Conservation (phyloP, 1,140 invertebrate species). For the Neelides sp. region DNA sequence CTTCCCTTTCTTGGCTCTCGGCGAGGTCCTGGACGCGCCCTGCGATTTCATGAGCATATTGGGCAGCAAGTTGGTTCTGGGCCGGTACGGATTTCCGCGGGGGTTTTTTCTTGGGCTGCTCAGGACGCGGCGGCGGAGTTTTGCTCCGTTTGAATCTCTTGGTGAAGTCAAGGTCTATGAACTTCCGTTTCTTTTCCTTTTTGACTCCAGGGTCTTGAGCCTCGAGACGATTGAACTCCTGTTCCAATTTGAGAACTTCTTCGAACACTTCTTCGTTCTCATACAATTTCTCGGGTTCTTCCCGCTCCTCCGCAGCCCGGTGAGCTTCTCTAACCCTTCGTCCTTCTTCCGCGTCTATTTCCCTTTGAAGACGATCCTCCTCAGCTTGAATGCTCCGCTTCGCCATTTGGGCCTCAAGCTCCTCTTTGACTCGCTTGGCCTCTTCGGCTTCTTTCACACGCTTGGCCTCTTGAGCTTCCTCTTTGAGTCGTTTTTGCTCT, state of each 20-base stretch:
- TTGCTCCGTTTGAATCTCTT: constrained; percentile 22
- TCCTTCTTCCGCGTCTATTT: too few species aligned
- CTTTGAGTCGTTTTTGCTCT: constrained; percentile 7
- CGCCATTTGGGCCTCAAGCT: too few species aligned
- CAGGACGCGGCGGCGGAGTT: constrained; percentile 21
- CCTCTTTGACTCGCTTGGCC: too few species aligned
- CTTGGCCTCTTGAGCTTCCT: constrained; percentile 1
- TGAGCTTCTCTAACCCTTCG: too few species aligned
- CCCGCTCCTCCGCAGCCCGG: too few species aligned
- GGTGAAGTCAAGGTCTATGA: constrained; percentile 16
- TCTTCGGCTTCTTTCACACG: background rate
- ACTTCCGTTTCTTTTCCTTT: constrained; percentile 14
- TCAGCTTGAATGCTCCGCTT: too few species aligned
- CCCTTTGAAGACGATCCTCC: too few species aligned
- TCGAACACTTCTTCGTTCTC: too few species aligned
- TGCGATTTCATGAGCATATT: constrained; percentile 18
- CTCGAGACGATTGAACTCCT: too few species aligned
- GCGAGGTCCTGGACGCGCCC: constrained; percentile 1
- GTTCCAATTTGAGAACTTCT: too few species aligned
- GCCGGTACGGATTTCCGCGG: background rate
- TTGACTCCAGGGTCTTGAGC: constrained; percentile 7
- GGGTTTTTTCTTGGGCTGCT: constrained; percentile 10
- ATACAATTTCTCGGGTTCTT: too few species aligned
- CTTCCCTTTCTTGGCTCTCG: background rate
- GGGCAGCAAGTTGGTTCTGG: constrained; percentile 16